Evolutionary conservation across 2,888 invertebrate genomes (phyloP), one percentile per base, ranked within the genome.

Genomic region (Timema podura): DNA sequence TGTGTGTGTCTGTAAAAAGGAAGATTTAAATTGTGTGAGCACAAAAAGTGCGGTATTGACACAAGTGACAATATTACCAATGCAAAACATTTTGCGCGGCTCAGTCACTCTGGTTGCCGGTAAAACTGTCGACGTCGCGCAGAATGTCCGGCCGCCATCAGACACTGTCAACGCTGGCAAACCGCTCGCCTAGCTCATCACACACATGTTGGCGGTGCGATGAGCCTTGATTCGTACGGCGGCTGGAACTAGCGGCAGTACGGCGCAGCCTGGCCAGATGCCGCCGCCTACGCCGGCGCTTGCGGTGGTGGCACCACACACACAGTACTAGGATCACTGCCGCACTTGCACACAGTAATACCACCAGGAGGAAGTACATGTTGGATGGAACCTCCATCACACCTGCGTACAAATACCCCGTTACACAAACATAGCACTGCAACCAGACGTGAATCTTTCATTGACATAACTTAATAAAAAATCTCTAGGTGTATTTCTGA

Each of bases 81-180:
- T 30, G 30, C 30, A 30, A 30, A 30, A 30, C 30, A 30, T 30
- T 30, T 30, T 30, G 30, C 30, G 30, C 30, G 30, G 30, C 30
- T 30, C 30, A 30, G 30, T 30, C 30, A 30, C 30, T 30, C 30
- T 30, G 30, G 30, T 30, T 30, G 30, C 30, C 30, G 30, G 30
- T 30, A 30, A 30, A 30, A 30, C 30, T 30, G 1, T 65, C 65
- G 47, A 48, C 48, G 47, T 30, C 48, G n/a, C 44, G 48, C 67
- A 46, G 67, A n/a, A 54, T 51, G 44, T 57, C 48, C 44, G 67
- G 48, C 68, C 16, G 64, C 57, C 69, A 82, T 84, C 84, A 85
- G 78, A 85, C 85, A 79, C 84, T 85, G 80, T 85, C 85, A 75
- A 85, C 84, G 78, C 83, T 83, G 73, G 85, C 84, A 78, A 84